Conservation (phyloP, 2,888 invertebrate species). For the Galerucella calmariensis region DNA sequence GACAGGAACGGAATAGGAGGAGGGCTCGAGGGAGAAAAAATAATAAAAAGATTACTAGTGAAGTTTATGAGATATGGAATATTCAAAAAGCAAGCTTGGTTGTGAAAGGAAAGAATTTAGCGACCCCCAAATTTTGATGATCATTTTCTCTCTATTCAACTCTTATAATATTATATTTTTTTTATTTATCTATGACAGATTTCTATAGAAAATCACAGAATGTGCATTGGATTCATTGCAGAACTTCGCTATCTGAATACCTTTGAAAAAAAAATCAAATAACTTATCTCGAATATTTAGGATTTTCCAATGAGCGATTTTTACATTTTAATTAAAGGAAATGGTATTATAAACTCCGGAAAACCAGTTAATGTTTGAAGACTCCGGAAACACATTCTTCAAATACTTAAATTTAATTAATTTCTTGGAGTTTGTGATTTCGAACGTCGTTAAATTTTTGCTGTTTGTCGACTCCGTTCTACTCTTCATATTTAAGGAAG, state of each 20-base stretch:
- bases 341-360: background rate
- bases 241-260: background rate
- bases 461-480: background rate
- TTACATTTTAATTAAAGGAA: background rate
- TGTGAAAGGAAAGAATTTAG: no score
- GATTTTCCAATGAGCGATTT: background rate
- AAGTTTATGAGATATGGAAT: no score
- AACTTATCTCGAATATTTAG: background rate
- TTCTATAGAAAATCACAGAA: no score
- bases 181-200: no score
- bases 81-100: no score
- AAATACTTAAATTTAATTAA: conserved; percentile 1
- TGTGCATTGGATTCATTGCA: no score
- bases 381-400: background rate
- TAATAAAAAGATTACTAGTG: no score
- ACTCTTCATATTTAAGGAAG: background rate
- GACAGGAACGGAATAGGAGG: background rate
- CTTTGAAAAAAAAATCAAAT: background rate
- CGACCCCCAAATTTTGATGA: no score
- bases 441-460: background rate
- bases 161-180: no score
- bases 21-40: background rate
- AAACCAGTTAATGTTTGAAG: background rate
- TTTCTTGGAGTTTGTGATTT: background rate
- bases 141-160: no score